Percentiles rank a stretch among this genome's conserved stretches.
These are phyloP conservation scores for Garrulus glandarius DNA, from an alignment of 2,797 vertebrate genomes.

Conservation along the genomic window DNA sequence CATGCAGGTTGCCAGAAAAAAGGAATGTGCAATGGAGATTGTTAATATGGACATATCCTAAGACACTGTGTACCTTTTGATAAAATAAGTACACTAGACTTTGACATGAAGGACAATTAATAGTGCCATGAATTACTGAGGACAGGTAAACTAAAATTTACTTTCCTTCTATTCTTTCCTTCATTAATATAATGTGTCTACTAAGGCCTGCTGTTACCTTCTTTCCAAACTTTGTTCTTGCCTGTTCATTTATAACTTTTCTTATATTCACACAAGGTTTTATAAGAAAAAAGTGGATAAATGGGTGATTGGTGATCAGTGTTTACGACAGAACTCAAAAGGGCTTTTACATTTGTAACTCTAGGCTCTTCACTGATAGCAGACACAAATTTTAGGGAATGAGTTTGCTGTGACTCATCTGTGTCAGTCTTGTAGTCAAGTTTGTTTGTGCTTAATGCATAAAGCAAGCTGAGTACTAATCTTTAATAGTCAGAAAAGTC, in stretches of 20 bases:
- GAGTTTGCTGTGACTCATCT: slow-evolving; percentile 16
- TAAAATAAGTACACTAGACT: neutral
- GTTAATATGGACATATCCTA: slow-evolving; percentile 29
- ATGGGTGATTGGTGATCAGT: neutral
- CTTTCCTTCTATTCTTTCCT: neutral
- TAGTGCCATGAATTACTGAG: neutral
- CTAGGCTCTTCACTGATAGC: neutral
- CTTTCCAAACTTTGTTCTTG: neutral
- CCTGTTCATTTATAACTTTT: neutral
- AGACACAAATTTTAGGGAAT: slow-evolving; percentile 27
- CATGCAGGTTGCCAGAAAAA: neutral
- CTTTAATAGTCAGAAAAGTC: neutral
- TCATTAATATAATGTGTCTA: neutral
- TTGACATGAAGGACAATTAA: neutral
- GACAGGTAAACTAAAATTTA: slow-evolving; percentile 54
- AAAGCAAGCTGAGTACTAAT: neutral
- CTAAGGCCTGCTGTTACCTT: neutral
- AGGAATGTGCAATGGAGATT: neutral
- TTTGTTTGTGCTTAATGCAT: slow-evolving; percentile 15
- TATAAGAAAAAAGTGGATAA: neutral
- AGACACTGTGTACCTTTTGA: neutral
- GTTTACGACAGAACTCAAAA: slow-evolving; percentile 1
- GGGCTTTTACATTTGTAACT: slow-evolving; percentile 28
- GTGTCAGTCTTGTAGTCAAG: neutral
- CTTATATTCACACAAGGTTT: neutral